phyloP scores from a whole-genome alignment of 2,113 vertebrate species.

The Cyprinus carpio region DNA sequence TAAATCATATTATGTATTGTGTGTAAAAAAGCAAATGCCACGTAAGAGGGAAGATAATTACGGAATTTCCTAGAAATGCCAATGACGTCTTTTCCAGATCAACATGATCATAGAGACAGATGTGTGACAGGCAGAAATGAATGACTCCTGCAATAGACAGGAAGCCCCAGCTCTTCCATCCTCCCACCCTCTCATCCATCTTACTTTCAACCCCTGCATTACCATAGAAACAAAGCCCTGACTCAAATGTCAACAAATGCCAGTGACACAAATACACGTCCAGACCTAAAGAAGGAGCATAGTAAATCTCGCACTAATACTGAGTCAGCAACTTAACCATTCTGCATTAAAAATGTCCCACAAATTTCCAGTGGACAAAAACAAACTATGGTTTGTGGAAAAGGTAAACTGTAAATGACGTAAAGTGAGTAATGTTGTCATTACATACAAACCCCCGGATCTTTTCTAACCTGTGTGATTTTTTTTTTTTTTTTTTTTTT shows the following conservation, averaged over 20 bases:
- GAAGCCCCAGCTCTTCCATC: constrained; percentile 7
- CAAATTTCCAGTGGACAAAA: background rate
- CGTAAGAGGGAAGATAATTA: background rate
- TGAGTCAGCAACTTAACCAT: background rate
- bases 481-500: too few relatives aligned
- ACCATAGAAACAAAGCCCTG: constrained; percentile 63
- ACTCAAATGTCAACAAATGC: constrained; percentile 65
- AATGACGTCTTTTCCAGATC: constrained; percentile 33
- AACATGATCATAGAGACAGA: constrained; percentile 46
- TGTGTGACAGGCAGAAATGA: constrained; percentile 33
- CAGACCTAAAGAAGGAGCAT: background rate
- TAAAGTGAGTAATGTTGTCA: background rate
- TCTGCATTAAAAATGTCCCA: background rate
- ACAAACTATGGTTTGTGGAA: background rate
- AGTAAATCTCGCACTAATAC: background rate
- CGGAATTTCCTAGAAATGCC: background rate
- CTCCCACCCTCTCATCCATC: constrained; percentile 12
- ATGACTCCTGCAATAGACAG: background rate
- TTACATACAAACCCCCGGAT: too few relatives aligned
- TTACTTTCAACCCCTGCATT: constrained; percentile 38
- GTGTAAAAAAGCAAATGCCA: background rate
- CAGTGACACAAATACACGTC: constrained; percentile 46
- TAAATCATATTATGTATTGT: background rate
- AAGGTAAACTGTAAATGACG: background rate
- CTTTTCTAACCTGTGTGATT: too few relatives aligned